A percentile compares a stretch with the other conserved stretches of the same genome.
These are phyloP conservation scores for Hydropsyche tenuis DNA, from an alignment of 1,140 invertebrate genomes.

Conservation along the genomic window DNA sequence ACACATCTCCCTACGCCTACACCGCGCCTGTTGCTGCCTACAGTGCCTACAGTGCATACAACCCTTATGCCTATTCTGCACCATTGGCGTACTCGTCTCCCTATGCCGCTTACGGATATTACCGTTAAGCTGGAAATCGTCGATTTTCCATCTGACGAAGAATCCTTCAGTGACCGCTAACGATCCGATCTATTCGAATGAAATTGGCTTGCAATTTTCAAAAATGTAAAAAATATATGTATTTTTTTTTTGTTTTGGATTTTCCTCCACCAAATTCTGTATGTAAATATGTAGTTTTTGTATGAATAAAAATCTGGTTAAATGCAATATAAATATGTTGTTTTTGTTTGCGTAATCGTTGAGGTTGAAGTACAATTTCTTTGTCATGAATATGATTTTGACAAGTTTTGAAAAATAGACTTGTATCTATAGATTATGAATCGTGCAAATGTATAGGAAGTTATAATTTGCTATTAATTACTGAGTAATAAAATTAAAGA, in stretches of 20 bases:
- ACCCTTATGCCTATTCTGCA: constrained; percentile 43
- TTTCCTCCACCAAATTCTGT: constrained; percentile 5
- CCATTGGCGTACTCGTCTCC: constrained; percentile 42
- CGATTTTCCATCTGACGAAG: not conserved
- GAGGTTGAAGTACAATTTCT: no score
- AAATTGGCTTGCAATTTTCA: not conserved
- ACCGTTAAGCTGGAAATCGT: constrained; percentile 14
- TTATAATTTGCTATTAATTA: no score
- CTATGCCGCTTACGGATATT: constrained; percentile 49
- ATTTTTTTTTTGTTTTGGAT: constrained; percentile 1
- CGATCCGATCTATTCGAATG: not conserved
- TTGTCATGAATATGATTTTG: not conserved
- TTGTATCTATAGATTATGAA: no score
- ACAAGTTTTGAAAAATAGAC: not conserved
- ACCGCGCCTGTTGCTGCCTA: constrained; percentile 53
- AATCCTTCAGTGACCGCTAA: not conserved
- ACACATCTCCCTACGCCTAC: constrained; percentile 43
- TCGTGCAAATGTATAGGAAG: no score
- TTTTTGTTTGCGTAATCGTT: not conserved
- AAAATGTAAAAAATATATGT: constrained; percentile 3
- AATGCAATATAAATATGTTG: not conserved
- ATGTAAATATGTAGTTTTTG: constrained; percentile 43
- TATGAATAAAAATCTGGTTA: constrained; percentile 15
- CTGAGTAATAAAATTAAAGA: no score
- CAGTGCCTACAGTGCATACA: constrained; percentile 58